A percentile compares a stretch with the other conserved stretches of the same genome.
Evolutionary conservation across 64 coral and sea anemone species (phyloP).

Genomic region (Pocillopora damicornis): DNA sequence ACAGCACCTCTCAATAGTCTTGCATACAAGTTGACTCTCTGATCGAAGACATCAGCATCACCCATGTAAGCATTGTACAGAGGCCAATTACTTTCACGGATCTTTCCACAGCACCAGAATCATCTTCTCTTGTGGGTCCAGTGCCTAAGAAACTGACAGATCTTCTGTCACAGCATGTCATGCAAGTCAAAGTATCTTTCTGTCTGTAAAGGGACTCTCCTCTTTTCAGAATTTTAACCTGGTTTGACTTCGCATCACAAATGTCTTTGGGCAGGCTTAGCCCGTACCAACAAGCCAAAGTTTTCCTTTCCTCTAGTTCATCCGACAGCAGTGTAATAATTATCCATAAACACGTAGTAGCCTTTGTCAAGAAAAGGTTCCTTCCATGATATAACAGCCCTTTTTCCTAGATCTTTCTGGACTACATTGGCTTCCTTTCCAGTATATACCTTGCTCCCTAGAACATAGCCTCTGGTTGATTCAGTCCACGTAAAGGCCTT

Average conservation of each 20-base stretch:
- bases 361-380: slow-evolving; percentile 6
- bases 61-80: not conserved
- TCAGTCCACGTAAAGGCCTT: too few species aligned
- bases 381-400: slow-evolving; percentile 8
- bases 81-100: not conserved
- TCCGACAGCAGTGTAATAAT: slow-evolving; percentile 14
- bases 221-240: slow-evolving; percentile 13
- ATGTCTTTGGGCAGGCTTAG: too few species aligned
- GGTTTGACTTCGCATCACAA: not conserved
- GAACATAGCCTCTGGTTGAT: too few species aligned
- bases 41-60: not conserved
- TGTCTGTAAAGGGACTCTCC: slow-evolving; percentile 29
- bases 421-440: too few species aligned
- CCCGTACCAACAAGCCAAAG: too few species aligned
- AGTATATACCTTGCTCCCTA: too few species aligned
- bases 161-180: slow-evolving; percentile 41
- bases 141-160: slow-evolving; percentile 31
- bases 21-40: not conserved
- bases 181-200: not conserved
- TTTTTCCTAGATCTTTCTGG: slow-evolving; percentile 19
- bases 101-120: not conserved
- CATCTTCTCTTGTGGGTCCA: slow-evolving; percentile 12
- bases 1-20: slow-evolving; percentile 1
- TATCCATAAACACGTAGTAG: slow-evolving; percentile 4
- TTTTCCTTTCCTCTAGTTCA: too few species aligned